Evolutionary conservation across 1,140 invertebrate species (phyloP).

Genomic region (Cherax quadricarinatus): DNA sequence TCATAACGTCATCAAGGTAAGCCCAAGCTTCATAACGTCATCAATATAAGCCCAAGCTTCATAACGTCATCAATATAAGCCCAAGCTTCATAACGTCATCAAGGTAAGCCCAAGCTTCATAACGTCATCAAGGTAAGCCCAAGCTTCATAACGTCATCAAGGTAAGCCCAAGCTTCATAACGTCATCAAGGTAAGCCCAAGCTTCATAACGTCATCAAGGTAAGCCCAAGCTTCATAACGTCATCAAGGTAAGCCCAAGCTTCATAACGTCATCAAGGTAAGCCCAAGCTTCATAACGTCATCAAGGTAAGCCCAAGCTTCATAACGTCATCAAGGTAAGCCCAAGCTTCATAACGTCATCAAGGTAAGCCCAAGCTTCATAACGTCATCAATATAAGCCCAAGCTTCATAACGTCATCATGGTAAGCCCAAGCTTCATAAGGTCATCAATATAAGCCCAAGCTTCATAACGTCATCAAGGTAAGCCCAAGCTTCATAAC

Average conservation of each 20-base stretch:
- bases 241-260: conserved; percentile 74
- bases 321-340: neutral
- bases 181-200: neutral
- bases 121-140: conserved; percentile 79
- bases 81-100: neutral
- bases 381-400: neutral
- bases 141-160: neutral
- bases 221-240: conserved; percentile 80
- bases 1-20: conserved; percentile 81
- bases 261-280: neutral
- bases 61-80: neutral
- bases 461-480: conserved; percentile 81
- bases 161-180: neutral
- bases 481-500: neutral
- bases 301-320: neutral
- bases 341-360: conserved; percentile 81
- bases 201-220: neutral
- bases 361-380: neutral
- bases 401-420: neutral
- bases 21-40: neutral
- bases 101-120: conserved; percentile 76
- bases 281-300: neutral
- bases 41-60: neutral
- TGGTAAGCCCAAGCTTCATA: neutral
- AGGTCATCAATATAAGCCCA: neutral